Conservation (phyloP, 2,797 vertebrate genomes). For the Argya squamiceps region DNA sequence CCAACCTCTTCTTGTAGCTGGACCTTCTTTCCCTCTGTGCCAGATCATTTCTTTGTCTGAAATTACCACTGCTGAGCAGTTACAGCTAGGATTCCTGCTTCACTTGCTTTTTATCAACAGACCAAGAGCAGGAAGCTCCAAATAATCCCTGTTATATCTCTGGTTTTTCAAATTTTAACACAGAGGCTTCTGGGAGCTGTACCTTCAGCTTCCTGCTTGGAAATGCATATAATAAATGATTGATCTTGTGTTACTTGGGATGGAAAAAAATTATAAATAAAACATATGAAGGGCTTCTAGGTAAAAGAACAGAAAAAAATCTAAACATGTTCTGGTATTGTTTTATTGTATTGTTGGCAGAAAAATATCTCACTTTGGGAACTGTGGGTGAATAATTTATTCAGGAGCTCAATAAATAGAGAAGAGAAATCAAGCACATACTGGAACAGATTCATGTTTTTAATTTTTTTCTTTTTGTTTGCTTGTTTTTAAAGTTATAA, state of each 20-base stretch:
- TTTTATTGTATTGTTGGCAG: conserved; percentile 1
- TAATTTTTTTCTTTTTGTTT: background rate
- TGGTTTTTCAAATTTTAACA: background rate
- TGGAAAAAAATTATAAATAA: conserved; percentile 48
- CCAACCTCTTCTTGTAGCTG: background rate
- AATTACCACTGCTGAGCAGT: background rate
- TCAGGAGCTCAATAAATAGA: background rate
- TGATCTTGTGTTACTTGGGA: background rate
- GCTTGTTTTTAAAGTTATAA: background rate
- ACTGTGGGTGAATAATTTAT: background rate
- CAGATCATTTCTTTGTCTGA: background rate
- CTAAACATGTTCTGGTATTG: background rate
- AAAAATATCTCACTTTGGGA: background rate
- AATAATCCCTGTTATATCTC: background rate
- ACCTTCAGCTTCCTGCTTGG: conserved; percentile 1
- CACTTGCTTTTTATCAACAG: background rate
- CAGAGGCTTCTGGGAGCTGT: background rate
- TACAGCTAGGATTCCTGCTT: background rate
- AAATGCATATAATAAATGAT: conserved; percentile 12
- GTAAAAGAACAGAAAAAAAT: background rate
- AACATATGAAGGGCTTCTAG: conserved; percentile 10
- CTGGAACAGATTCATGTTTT: background rate
- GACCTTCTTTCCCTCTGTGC: background rate
- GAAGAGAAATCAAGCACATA: background rate
- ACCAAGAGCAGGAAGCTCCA: background rate